Evolutionary conservation across 2,888 invertebrate species (phyloP), one percentile per base, ranked within the genome.

Genomic region (Leptopilina myrica): DNA sequence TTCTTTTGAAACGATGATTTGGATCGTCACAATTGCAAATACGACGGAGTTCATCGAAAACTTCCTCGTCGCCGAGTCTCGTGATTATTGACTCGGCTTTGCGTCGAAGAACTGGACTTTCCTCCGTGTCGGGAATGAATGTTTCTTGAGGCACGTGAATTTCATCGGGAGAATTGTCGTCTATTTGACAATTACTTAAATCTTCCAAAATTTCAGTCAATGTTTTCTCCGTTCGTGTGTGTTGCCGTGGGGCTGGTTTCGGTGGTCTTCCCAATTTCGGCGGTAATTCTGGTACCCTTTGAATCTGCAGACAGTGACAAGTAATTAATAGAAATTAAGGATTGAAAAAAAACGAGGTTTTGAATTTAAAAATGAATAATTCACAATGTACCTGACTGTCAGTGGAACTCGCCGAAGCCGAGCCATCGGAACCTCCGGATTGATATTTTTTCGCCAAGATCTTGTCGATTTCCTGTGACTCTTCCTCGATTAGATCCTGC

Each of bases 1-100:
- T 94, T 83, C 96, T 94, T 84, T 95, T 95, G 91, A 98, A 98
- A 84, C 96, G 94, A 33, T 95, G 93, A 83, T 95, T 93, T 0
- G 98, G 98, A 92, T 98, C 95, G 77, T 95, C 96, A 11, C 94
- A 93, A 89, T 96, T 96, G 87, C 98, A 98, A 88, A 98, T 96
- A 83, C 93, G 94, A 84, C 94, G 93, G 77, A 98, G 92, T 87
- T 96, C 96, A 11, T 94, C 94, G 90, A 96, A 97, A 49, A 97
- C 94, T 80, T 96, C 95, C 67, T 95, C 95, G 89, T 97, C 96
- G 40, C 93, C 93, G 87, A 95, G 91, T 59, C 93, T 93, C 2
- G 94, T 93, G 85, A 93, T 92, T 56, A 92, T 89, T 80, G 92
- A 90, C 79, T 94, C 94, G 0, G 88, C 87, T 82, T 95, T 95